Base-by-base conservation (phyloP, 2,888 invertebrate species). In the Notocelia uddmanniana region DNA sequence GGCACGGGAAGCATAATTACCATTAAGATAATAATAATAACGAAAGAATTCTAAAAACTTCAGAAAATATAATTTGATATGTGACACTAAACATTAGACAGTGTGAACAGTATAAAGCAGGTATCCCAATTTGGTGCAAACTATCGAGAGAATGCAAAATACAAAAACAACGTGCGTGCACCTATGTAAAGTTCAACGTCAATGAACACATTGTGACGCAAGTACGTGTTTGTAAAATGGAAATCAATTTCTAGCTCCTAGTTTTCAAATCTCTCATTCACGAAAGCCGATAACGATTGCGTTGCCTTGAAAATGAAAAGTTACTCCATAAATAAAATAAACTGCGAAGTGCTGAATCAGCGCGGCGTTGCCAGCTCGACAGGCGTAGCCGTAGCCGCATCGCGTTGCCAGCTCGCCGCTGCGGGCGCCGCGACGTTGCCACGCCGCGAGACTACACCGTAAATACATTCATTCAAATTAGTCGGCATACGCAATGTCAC, bases 391-490 rank as follows among this genome's bases (percentile, higher is more conserved):
- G 89, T 87, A 89, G 89, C 89, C 90, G 85, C 83, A 81, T 84
- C 82, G 85, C 70, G 75, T 75, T 75, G 75, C 73, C 74, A 74
- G 73, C 68, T 67, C 70, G 69, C 34, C 67, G 60, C 58, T 55
- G 66, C 55, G 69, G 67, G 73, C 73, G 67, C 60, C 86, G 90
- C 89, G 88, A 83, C 80, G 92, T 90, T 92, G 92, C 91, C 92
- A 81, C 78, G 75, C 78, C 80, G 84, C 77, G 50, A 78, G 76
- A 77, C 85, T 80, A 81, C 83, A 85, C 85, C 88, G 89, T 89
- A 89, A 89, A 89, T 88, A 88, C 86, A 90, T 90, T 90, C 90
- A 90, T 91, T 89, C 87, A 89, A 89, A 75, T 88, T 89, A 88
- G 79, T 83, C 79, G 83, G 76, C 81, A 68, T 63, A 54, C 68